Base-by-base conservation (phyloP, 2,113 vertebrate genomes). In the Clarias gariepinus region DNA sequence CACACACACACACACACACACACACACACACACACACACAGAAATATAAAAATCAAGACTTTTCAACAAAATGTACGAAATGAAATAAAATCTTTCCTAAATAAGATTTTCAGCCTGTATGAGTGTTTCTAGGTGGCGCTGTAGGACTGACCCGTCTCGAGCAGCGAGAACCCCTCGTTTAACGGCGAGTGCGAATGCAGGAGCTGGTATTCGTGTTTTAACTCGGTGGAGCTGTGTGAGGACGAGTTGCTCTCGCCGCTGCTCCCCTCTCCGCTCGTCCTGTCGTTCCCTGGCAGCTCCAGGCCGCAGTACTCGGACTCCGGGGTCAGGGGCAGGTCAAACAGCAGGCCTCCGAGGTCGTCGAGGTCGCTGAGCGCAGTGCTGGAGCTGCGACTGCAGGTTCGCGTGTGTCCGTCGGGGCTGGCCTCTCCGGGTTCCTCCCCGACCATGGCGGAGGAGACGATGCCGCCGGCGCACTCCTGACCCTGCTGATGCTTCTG, bases 401-500 rank as follows among this genome's bases (percentile, higher is more conserved):
- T 89, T 0, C 95, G 91, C 82, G 88, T 15, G 87, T 93, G 90
- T 89, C 89, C 89, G 90, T 90, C 88, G 91, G 89, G 94, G 73
- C 0, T 90, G 89, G 91, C 86, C 92, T 96, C 93, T 41, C 0
- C 25, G 10, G 83, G 0, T 0, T 96, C 96, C 36, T 96, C 96
- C 21, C 86, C 0, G 28, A 79, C 73, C 0, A 91, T 28, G 23
- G 21, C 13, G 1, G 12, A 41, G 57, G 78, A 36, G 25, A 23
- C 9, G n/a, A 92, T 92, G 85, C 87, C 0, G 23, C 88, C 90
- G 0, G 89, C 33, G 0, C 94, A 93, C 88, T 97, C 96, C 92
- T 96, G 97, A 78, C 92, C 96, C 92, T 96, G 96, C 88, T 97
- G 97, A 91, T 98, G 97, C 84, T 96, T 98, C 94, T 98, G 97